Evolutionary conservation across 2,113 vertebrate species (phyloP).

Genomic region (Mionectes macconnelli): DNA sequence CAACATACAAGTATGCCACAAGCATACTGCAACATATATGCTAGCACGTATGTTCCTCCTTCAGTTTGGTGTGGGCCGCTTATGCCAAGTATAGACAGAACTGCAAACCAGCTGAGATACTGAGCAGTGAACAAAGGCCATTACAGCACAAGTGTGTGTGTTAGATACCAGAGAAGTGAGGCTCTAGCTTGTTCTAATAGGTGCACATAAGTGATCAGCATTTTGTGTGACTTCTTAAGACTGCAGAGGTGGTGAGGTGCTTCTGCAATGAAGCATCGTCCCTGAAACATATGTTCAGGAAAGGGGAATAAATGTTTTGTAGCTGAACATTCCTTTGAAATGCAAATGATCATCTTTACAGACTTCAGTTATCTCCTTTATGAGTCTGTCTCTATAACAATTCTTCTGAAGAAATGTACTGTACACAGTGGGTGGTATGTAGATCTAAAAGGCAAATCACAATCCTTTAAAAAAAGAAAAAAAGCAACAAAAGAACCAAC

Average conservation of each 20-base stretch:
- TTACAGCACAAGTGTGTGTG: neutral
- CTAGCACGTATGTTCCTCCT: neutral
- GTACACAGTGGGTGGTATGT: neutral
- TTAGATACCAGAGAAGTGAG: neutral
- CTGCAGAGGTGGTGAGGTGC: neutral
- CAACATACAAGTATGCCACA: too few species aligned
- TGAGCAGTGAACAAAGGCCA: neutral
- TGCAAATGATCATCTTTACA: neutral
- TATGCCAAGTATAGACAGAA: neutral
- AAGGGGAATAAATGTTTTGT: neutral
- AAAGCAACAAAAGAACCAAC: neutral
- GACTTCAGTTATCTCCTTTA: neutral
- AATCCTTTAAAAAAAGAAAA: neutral
- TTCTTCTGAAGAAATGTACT: neutral
- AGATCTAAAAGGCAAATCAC: neutral
- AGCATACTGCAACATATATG: too few species aligned
- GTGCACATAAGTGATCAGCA: neutral
- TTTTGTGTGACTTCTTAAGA: neutral
- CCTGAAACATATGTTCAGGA: neutral
- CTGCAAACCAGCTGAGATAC: neutral
- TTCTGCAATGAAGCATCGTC: neutral
- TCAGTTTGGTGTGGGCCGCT: neutral
- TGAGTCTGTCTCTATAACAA: neutral
- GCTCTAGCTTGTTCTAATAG: neutral
- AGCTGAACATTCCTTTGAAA: neutral